Evolutionary conservation across 2,888 invertebrate genomes (phyloP), one percentile per base, ranked within the genome.

Genomic region (Xestobium rufovillosum): DNA sequence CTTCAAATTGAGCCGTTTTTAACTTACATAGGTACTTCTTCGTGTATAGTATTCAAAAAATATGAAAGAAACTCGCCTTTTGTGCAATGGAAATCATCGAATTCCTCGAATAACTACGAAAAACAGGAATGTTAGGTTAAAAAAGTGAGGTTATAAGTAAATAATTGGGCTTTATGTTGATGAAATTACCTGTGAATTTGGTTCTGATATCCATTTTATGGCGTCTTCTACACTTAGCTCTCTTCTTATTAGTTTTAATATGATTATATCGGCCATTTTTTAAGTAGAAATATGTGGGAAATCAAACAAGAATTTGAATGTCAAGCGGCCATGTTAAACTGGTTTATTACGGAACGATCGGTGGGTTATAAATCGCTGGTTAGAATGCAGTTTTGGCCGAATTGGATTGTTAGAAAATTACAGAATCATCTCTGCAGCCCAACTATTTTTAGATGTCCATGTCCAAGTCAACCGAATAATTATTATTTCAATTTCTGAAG

Each of bases 211-310:
- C 73, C 73, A 74, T 49, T 65, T 66, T 39, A 66, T 50, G 31
- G 73, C 56, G 27, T 64, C 43, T 14, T 56, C 53, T 15, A 60
- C 44, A 27, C 66, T 60, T 43, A 72, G 52, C 57, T 71, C 67
- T 34, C 65, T 66, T 11, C 55, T 66, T 41, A 72, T 58, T 28
- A 68, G 60, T 59, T 64, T 67, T 57, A 69, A 65, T 52, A 73
- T 64, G 49, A 73, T 60, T 45, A 61, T 64, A 45, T 69, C 69
- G 33, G 68, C 62, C 72, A 71, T 71, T 65, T 60, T 63, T 11
- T 31, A n/a, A n/a, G n/a, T n/a, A n/a, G n/a, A n/a, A n/a, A n/a
- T n/a, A n/a, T n/a, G n/a, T n/a, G n/a, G n/a, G n/a, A n/a, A n/a
- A n/a, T n/a, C n/a, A n/a, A n/a, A n/a, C n/a, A n/a, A n/a, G n/a